Evolutionary conservation across 2,888 invertebrate species (phyloP), one percentile per base, ranked within the genome.

Genomic region (Sceliomorpha sp.): DNA sequence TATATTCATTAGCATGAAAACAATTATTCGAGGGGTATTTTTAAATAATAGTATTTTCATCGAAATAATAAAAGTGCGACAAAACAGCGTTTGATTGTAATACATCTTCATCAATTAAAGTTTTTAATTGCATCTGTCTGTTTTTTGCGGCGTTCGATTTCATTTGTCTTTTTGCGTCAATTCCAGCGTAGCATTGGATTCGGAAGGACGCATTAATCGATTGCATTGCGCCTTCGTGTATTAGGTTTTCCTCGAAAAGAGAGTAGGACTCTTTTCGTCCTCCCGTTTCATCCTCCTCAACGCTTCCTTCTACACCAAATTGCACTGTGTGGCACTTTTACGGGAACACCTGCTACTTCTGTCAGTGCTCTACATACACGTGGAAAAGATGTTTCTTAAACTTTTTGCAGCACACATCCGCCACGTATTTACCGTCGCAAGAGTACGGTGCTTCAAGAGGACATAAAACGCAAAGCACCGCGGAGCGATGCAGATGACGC

Each of bases 391-490:
- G 42, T 27, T 42, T 14, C 20, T 42, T 42, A 42, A 42, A 26
- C 27, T 42, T 42, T 42, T 15, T 14, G 12, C 8, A 8, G 7
- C 24, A 42, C 27, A 14, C 42, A 27, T 14, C 13, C 27, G 14
- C 42, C 29, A 14, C 13, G 13, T 42, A 42, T 42, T 42, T 42
- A 42, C 42, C 42, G 42, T 26, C 8, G 27, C 26, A 6, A 1
- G 26, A 27, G 27, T 12, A 8, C 26, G 42, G 12, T 27, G 13
- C 42, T 42, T 14, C 27, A 42, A 27, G 26, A 27, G 42, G 12
- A 27, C 42, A 42, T 42, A 42, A 42, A 42, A 42, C 29, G 42
- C 24, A 20, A 40, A 40, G 40, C 24, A 4, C 10, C 20, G 24
- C 29, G 42, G 14, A 3, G 27, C 14, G 37, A 37, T 37, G 17